phyloP scores from a whole-genome alignment of 2,113 vertebrate genomes.

The Butastur rufipennis region DNA sequence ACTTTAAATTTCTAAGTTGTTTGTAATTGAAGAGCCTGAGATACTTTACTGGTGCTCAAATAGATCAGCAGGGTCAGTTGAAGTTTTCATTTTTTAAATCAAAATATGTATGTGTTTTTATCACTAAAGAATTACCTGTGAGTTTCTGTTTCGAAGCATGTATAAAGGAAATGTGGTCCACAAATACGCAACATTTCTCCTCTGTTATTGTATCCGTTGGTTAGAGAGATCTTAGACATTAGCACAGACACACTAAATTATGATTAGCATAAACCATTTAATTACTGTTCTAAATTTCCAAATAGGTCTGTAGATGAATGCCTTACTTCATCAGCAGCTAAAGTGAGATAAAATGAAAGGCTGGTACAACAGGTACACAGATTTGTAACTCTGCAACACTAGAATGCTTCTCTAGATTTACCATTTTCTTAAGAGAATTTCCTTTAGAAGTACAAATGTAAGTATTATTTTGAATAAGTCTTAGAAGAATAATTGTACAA shows the following conservation, averaged over 20 bases:
- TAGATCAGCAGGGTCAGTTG: background rate
- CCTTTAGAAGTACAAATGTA: background rate
- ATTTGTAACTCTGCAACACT: background rate
- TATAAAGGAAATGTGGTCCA: background rate
- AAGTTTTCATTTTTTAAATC: background rate
- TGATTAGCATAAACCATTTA: background rate
- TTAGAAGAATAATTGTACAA: background rate
- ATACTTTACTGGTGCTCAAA: background rate
- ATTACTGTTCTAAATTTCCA: conserved; percentile 7
- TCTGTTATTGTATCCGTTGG: background rate
- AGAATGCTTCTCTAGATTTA: background rate
- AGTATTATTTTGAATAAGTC: background rate
- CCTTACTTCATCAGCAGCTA: background rate
- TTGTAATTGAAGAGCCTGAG: background rate
- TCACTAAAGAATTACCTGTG: background rate
- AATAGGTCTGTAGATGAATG: background rate
- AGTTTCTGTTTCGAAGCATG: background rate
- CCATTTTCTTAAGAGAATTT: background rate
- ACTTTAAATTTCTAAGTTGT: background rate
- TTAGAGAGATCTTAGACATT: background rate
- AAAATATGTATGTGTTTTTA: background rate
- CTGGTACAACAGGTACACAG: background rate
- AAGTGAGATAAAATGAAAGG: background rate
- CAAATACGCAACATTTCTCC: background rate
- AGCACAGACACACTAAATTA: background rate